A percentile compares a stretch with the other conserved stretches of the same genome.
Evolutionary conservation across 2,888 invertebrate species (phyloP).

Genomic region (Malthinus seriepunctatus): DNA sequence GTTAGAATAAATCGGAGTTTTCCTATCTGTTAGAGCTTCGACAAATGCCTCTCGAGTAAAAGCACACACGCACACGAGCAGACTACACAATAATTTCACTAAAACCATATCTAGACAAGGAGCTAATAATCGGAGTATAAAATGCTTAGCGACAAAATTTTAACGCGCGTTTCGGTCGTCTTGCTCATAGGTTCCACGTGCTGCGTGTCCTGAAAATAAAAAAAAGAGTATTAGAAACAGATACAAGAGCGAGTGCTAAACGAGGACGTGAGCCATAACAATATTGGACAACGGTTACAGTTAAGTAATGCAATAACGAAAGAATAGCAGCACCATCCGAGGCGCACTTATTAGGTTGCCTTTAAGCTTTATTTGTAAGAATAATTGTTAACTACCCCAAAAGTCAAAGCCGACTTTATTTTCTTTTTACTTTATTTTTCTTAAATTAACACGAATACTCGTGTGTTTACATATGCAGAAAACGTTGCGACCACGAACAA

Average conservation of each 20-base stretch:
- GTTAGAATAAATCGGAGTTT: constrained; percentile 68
- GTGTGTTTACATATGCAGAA: no score
- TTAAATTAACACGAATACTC: background rate
- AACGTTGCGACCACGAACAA: no score
- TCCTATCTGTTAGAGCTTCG: constrained; percentile 25
- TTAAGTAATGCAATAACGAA: constrained; percentile 26
- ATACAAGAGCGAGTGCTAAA: constrained; percentile 1
- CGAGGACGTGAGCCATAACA: constrained; percentile 19
- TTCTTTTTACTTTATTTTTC: background rate
- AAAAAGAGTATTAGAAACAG: constrained; percentile 9
- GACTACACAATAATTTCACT: constrained; percentile 34
- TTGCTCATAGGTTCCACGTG: constrained; percentile 28
- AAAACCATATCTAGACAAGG: constrained; percentile 32
- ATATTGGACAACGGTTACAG: constrained; percentile 18
- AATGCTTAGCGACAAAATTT: constrained; percentile 25
- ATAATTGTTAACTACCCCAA: constrained; percentile 5
- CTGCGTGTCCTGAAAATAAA: constrained; percentile 26
- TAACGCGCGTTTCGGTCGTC: constrained; percentile 26
- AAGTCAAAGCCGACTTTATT: constrained; percentile 8
- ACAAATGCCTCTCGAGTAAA: constrained; percentile 23
- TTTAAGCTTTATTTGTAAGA: constrained; percentile 14
- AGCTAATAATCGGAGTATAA: constrained; percentile 28
- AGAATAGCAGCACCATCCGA: constrained; percentile 20
- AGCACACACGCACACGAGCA: constrained; percentile 32
- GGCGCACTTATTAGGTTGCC: constrained; percentile 24